phyloP scores from a whole-genome alignment of 2,888 invertebrate species.

The Drosophila flavopinicola region DNA sequence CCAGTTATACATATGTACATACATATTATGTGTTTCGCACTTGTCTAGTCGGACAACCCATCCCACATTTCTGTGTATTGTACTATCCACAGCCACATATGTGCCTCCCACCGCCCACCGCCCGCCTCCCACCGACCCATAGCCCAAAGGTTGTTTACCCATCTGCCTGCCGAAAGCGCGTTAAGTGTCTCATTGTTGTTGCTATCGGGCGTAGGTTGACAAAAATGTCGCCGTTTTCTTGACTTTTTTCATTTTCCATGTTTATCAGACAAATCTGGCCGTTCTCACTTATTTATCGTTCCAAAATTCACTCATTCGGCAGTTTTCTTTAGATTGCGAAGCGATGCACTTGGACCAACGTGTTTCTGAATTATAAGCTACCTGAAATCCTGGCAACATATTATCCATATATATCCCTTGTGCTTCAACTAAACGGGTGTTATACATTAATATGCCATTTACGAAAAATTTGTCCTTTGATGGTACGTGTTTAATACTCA shows the following conservation, averaged over 20 bases:
- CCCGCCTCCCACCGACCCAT: slow-evolving; percentile 3
- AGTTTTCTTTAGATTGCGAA: slow-evolving; percentile 74
- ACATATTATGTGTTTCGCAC: neutral
- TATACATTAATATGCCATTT: slow-evolving; percentile 40
- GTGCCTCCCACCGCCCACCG: too few relatives aligned
- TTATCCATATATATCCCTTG: slow-evolving; percentile 5
- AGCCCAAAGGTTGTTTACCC: slow-evolving; percentile 36
- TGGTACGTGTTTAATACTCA: slow-evolving; percentile 49
- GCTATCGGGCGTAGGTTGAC: slow-evolving; percentile 37
- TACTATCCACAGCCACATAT: neutral
- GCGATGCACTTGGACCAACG: slow-evolving; percentile 56
- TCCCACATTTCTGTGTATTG: slow-evolving; percentile 10
- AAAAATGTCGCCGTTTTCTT: slow-evolving; percentile 69
- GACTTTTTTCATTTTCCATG: slow-evolving; percentile 74
- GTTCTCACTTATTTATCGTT: slow-evolving; percentile 69
- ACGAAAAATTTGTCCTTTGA: slow-evolving; percentile 72
- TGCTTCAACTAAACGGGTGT: neutral
- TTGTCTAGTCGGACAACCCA: slow-evolving; percentile 21
- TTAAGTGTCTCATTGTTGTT: slow-evolving; percentile 76
- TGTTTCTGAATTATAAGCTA: slow-evolving; percentile 4
- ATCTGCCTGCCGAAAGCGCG: slow-evolving; percentile 69
- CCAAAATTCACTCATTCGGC: slow-evolving; percentile 59
- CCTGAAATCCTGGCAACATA: slow-evolving; percentile 10
- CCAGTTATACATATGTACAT: slow-evolving; percentile 1
- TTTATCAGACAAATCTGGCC: slow-evolving; percentile 70